Base-by-base conservation (phyloP, 2,888 invertebrate species). In the Sceliomorpha sp. region DNA sequence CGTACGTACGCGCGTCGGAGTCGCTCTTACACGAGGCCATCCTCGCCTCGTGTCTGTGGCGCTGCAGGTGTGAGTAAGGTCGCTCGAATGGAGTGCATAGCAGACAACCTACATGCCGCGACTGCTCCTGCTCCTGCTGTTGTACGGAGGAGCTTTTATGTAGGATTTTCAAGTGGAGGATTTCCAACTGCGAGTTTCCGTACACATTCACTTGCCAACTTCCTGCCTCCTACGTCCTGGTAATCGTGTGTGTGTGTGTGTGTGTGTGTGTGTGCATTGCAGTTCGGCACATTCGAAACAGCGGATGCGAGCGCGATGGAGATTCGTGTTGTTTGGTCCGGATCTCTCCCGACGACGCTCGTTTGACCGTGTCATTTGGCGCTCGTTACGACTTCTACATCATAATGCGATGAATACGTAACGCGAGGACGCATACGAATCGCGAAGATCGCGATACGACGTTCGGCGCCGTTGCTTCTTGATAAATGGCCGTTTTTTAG, bases 141-240 rank as follows among this genome's bases (percentile, higher is more conserved):
- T 13, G 32, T 47, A 24, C 32, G 24, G 45, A 59, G 53, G 39
- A 50, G 63, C 64, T 64, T 55, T 64, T 40, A 60, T 45, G 59
- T 47, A 40, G 60, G 53, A 70, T 64, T 70, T 59, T 58, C 53
- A 50, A 64, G 53, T 32, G 50, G 58, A 58, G 55, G 69, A 63
- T 64, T 64, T 64, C 32, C 48, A 59, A 27, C 59, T 47, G 34
- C 34, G 53, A n/a, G n/a, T n/a, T n/a, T n/a, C n/a, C 59, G 48
- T 34, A 44, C 36, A 70, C 55, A 70, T 59, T 39, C 42, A 50
- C 51, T 50, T 32, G 51, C 44, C n/a, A 50, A 59, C 36, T 51
- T 55, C 53, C 51, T 37, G 37, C 37, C 42, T 48, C 17, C 51
- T 59, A 39, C 62, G 42, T 48, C 63, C n/a, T n/a, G n/a, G n/a